phyloP scores from a whole-genome alignment of 2,113 vertebrate species.

The Epinephelus cyanopodus region DNA sequence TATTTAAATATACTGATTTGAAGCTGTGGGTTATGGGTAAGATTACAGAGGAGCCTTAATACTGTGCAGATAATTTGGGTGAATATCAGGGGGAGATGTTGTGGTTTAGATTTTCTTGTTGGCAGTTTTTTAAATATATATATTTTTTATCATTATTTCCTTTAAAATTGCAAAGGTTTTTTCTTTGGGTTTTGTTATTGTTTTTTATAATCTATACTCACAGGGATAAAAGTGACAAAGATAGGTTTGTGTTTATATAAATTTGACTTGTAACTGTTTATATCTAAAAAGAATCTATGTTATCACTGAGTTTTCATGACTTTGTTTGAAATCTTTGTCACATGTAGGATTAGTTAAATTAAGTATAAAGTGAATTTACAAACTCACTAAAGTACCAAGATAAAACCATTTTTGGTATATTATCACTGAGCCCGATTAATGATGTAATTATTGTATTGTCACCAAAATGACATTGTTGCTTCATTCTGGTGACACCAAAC shows the following conservation, averaged over 20 bases:
- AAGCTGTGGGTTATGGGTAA: not conserved
- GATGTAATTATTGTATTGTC: too few relatives aligned
- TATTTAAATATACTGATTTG: not conserved
- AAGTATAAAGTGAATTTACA: too few relatives aligned
- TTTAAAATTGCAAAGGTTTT: not conserved
- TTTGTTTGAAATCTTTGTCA: not conserved
- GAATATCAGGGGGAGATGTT: not conserved
- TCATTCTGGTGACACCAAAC: too few relatives aligned
- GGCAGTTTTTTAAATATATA: not conserved
- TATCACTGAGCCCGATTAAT: accelerated
- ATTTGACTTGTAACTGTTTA: not conserved
- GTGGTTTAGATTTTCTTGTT: not conserved
- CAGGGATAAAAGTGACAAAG: not conserved
- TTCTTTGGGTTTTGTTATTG: not conserved
- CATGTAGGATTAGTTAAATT: too few relatives aligned
- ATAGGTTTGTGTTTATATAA: not conserved
- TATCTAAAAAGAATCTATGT: not conserved
- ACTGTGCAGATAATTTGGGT: not conserved
- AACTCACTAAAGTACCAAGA: too few relatives aligned
- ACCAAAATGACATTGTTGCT: too few relatives aligned
- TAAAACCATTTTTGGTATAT: too few relatives aligned
- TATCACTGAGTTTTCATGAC: not conserved
- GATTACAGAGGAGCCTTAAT: not conserved
- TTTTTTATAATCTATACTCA: not conserved
- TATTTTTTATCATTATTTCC: too few relatives aligned